Conservation (phyloP, 2,888 invertebrate genomes). For the Ethmia dodecea region DNA sequence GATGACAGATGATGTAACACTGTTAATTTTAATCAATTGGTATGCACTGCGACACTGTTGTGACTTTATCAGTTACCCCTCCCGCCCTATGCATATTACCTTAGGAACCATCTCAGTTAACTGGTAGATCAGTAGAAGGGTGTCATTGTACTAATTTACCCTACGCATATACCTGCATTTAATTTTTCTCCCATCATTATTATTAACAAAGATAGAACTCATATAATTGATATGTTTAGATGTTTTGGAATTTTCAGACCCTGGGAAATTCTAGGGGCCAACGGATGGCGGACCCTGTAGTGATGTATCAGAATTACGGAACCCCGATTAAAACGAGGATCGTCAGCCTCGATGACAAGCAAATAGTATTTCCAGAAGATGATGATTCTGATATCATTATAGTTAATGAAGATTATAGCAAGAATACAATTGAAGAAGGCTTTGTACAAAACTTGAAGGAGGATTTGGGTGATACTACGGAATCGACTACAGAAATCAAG, state of each 20-base stretch:
- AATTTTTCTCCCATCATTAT: not conserved
- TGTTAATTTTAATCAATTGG: too few relatives aligned
- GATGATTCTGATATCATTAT: constrained; percentile 68
- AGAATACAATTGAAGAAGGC: constrained; percentile 42
- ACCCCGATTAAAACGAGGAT: constrained; percentile 44
- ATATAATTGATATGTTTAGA: constrained; percentile 79
- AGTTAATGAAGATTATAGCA: constrained; percentile 59
- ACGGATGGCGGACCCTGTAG: constrained; percentile 75
- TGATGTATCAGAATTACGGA: constrained; percentile 62
- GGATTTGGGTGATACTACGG: constrained; percentile 25
- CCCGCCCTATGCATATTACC: too few relatives aligned
- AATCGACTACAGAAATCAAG: constrained; percentile 29
- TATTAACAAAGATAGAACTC: not conserved
- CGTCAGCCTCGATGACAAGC: constrained; percentile 57
- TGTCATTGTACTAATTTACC: too few relatives aligned
- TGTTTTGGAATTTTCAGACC: constrained; percentile 90
- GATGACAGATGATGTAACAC: too few relatives aligned
- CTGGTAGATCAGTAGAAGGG: too few relatives aligned
- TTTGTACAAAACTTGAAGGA: constrained; percentile 34
- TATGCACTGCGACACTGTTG: too few relatives aligned
- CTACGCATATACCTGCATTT: too few relatives aligned
- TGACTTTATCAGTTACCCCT: too few relatives aligned
- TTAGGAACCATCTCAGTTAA: too few relatives aligned
- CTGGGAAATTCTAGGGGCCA: constrained; percentile 84
- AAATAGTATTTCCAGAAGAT: constrained; percentile 59